Evolutionary conservation across 2,113 vertebrate species (phyloP).

Genomic region (Phoenicopterus ruber): DNA sequence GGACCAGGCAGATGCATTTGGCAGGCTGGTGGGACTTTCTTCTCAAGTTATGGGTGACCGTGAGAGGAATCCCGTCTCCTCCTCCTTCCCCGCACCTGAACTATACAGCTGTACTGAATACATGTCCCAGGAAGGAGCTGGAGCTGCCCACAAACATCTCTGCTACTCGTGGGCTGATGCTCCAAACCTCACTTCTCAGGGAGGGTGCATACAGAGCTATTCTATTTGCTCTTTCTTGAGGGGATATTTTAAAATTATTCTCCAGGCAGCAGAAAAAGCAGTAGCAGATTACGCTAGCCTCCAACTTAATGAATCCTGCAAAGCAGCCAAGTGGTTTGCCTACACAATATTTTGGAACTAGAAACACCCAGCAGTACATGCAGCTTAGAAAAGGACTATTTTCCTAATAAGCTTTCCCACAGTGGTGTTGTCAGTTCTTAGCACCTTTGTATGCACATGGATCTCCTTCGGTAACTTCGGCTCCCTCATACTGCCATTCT

Average conservation of each 20-base stretch:
- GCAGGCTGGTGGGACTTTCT: not conserved
- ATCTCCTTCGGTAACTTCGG: not conserved
- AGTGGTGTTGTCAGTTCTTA: not conserved
- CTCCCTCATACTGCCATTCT: not conserved
- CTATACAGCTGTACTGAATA: not conserved
- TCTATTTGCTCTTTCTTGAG: not conserved
- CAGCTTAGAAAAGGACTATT: not conserved
- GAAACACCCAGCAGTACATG: not conserved
- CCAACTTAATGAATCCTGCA: not conserved
- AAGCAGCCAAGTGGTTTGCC: not conserved
- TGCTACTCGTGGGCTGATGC: not conserved
- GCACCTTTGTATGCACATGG: not conserved
- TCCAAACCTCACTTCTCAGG: not conserved
- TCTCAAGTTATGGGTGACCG: not conserved
- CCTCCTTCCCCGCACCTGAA: not conserved
- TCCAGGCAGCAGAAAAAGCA: not conserved
- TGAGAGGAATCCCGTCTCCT: not conserved
- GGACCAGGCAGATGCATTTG: not conserved
- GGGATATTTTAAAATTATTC: not conserved
- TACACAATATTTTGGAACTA: not conserved
- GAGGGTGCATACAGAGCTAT: not conserved
- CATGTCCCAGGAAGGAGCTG: not conserved
- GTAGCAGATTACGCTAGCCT: not conserved
- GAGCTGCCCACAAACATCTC: not conserved
- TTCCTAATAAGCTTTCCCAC: not conserved